Evolutionary conservation across 2,888 invertebrate species (phyloP), one percentile per base, ranked within the genome.

Genomic region (Abrostola tripartita): DNA sequence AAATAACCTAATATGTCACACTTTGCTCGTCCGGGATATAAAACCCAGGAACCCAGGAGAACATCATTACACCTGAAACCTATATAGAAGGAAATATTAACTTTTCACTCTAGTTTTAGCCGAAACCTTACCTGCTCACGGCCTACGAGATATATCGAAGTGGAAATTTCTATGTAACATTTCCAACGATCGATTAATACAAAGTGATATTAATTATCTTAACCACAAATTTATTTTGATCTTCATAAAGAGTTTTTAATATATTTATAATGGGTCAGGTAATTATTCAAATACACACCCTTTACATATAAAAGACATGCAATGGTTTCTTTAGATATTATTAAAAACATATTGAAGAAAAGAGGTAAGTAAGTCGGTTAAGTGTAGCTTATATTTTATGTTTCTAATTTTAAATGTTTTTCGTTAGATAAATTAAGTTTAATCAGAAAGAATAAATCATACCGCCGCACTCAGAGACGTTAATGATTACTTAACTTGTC

Each of bases 161-260:
- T 65, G 76, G 72, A 71, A 74, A 51, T 55, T 71, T 74, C 37
- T 63, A 11, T 9, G 42, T 14, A 14, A 56, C 0, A 37, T 38
- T 64, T 68, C 61, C 51, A 61, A 7, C 5, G 38, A 38, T 40
- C 52, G 44, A 24, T 6, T 38, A 35, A 50, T n/a, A 14, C 44
- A 37, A 42, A 40, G 56, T n/a, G 60, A 35, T 36, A 53, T 37
- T 36, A 14, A 56, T 44, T 41, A 58, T 4, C 11, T n/a, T 58
- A 51, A 78, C 62, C 65, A 58, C 68, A 68, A 55, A 44, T 41
- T 51, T 49, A 64, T 56, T 49, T 49, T 44, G 37, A 65, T 77
- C 14, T 61, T 44, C 11, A 0, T 70, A 70, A 68, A 54, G 51
- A 51, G 59, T 68, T 71, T 69, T 82, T 75, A 77, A 85, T 83